Evolutionary conservation across 2,113 vertebrate species (phyloP).

Genomic region (Cyphomyrus plagiostoma): DNA sequence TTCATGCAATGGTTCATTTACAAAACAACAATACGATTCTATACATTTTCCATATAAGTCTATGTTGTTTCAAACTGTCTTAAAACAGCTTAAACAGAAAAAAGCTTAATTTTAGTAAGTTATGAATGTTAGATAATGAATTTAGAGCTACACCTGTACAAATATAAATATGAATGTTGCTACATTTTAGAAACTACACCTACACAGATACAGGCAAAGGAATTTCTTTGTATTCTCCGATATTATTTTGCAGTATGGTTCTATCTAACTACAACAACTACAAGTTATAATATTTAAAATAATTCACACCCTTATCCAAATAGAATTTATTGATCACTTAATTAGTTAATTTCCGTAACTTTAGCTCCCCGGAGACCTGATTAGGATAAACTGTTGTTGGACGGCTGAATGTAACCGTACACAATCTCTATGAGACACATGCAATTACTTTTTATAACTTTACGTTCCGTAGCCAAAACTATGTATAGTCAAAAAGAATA

Average conservation of each 20-base stretch:
- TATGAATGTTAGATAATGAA: background rate
- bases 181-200: background rate
- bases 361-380: background rate
- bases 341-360: background rate
- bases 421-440: background rate
- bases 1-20: background rate
- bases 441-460: background rate
- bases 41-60: background rate
- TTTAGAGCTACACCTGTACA: background rate
- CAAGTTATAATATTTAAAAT: background rate
- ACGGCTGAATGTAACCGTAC: background rate
- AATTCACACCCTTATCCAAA: background rate
- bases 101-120: background rate
- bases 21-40: background rate
- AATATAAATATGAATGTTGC: background rate
- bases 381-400: background rate
- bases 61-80: background rate
- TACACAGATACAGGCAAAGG: background rate
- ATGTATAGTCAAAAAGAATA: background rate
- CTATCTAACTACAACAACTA: background rate
- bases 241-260: background rate
- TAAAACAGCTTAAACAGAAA: background rate
- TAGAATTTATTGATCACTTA: background rate
- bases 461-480: background rate
- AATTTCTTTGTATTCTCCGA: background rate